Conservation (phyloP, 2,113 vertebrate species). For the Condylura cristata region DNA sequence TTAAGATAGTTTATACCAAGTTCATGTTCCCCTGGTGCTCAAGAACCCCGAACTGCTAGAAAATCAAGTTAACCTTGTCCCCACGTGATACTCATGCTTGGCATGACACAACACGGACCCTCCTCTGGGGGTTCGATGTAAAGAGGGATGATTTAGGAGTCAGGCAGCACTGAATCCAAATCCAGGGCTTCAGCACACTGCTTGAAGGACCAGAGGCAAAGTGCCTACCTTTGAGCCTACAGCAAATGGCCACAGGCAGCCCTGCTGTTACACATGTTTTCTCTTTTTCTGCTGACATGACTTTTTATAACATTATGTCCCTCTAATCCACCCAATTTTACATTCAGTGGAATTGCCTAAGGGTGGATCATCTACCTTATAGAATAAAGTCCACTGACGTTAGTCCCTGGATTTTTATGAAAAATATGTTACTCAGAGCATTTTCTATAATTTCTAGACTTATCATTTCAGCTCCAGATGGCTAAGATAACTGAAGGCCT, state of each 20-base stretch:
- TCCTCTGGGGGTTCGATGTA: not conserved
- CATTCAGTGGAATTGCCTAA: conserved; percentile 44
- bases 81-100: not conserved
- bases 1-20: conserved; percentile 5
- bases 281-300: conserved; percentile 31
- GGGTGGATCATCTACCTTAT: conserved; percentile 54
- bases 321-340: conserved; percentile 64
- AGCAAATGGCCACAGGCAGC: not conserved
- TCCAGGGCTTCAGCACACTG: not conserved
- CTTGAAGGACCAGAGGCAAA: not conserved
- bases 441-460: conserved; percentile 52
- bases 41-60: not conserved
- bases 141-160: not conserved
- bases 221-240: not conserved
- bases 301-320: conserved; percentile 28
- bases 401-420: conserved; percentile 42
- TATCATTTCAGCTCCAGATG: conserved; percentile 52
- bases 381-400: conserved; percentile 35
- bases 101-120: not conserved
- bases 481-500: conserved; percentile 15
- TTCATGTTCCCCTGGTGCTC: not conserved
- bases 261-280: not conserved
- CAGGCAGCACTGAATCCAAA: not conserved
- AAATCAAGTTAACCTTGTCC: not conserved
- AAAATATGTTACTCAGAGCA: conserved; percentile 45